Evolutionary conservation across 1,140 invertebrate species (phyloP).

Genomic region (Liolophura sinensis): DNA sequence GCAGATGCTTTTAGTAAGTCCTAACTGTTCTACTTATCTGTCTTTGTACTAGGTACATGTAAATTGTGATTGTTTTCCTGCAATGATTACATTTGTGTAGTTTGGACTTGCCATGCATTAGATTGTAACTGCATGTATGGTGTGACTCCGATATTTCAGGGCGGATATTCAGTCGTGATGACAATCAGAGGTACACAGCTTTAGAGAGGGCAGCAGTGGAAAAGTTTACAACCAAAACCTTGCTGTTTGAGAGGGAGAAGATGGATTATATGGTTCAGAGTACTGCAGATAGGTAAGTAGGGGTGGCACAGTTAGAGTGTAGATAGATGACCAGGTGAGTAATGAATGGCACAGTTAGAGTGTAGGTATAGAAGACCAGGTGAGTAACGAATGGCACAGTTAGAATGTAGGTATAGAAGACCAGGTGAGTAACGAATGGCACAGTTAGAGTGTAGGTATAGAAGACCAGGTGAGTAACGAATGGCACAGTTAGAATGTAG

Average conservation of each 20-base stretch:
- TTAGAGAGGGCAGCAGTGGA: slow-evolving; percentile 42
- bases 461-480: too few relatives aligned
- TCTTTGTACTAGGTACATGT: not conserved
- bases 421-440: not conserved
- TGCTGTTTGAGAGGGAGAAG: slow-evolving; percentile 20
- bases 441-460: not conserved
- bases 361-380: not conserved
- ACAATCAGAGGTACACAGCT: slow-evolving; percentile 29
- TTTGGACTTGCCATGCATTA: not conserved
- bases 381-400: not conserved
- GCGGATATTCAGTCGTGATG: slow-evolving; percentile 22
- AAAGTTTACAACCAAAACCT: slow-evolving; percentile 26
- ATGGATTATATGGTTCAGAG: slow-evolving; percentile 32
- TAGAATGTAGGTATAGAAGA: not conserved
- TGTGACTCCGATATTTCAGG: slow-evolving; percentile 26
- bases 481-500: too few relatives aligned
- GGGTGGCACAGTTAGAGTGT: not conserved
- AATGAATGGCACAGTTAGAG: not conserved
- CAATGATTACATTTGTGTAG: slow-evolving; percentile 5
- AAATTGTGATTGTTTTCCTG: slow-evolving; percentile 11
- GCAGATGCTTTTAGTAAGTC: slow-evolving; percentile 51
- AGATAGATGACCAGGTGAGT: too few relatives aligned
- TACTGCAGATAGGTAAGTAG: slow-evolving; percentile 37
- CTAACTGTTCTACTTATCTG: not conserved
- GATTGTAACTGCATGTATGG: too few relatives aligned